These are phyloP conservation scores for Melipona quadrifasciata DNA, from an alignment of 1,140 invertebrate genomes.

Conservation along the genomic window DNA sequence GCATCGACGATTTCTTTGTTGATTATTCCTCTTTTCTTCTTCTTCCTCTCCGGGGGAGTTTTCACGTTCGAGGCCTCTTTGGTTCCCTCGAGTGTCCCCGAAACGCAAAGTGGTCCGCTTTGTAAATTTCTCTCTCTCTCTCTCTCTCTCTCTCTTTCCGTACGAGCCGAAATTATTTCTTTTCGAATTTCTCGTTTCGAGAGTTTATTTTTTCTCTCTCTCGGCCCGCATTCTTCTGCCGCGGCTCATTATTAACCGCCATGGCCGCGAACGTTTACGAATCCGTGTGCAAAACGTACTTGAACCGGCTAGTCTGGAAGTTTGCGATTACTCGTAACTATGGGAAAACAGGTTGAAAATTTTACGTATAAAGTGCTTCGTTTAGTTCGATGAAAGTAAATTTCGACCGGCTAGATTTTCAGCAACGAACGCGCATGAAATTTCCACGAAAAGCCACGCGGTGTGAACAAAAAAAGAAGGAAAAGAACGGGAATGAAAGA, in stretches of 20 bases:
- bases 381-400: not conserved
- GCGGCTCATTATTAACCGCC: not conserved
- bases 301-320: too few relatives aligned
- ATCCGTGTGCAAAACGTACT: not conserved
- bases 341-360: too few relatives aligned
- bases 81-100: not conserved
- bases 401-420: too few relatives aligned
- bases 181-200: not conserved
- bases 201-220: too few relatives aligned
- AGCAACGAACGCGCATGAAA: not conserved
- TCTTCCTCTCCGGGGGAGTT: not conserved
- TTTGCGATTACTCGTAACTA: too few relatives aligned
- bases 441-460: not conserved
- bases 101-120: not conserved
- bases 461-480: not conserved
- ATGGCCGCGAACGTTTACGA: too few relatives aligned
- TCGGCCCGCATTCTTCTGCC: not conserved
- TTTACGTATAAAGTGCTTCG: too few relatives aligned
- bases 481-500: not conserved
- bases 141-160: not conserved
- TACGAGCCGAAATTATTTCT: conserved; percentile 1
- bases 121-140: conserved; percentile 4
- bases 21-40: not conserved
- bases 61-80: not conserved
- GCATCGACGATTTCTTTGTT: too few relatives aligned